Percentiles rank a stretch among this genome's conserved stretches.
Evolutionary conservation across 2,888 invertebrate genomes (phyloP).

Genomic region (Vesta saturnalis): DNA sequence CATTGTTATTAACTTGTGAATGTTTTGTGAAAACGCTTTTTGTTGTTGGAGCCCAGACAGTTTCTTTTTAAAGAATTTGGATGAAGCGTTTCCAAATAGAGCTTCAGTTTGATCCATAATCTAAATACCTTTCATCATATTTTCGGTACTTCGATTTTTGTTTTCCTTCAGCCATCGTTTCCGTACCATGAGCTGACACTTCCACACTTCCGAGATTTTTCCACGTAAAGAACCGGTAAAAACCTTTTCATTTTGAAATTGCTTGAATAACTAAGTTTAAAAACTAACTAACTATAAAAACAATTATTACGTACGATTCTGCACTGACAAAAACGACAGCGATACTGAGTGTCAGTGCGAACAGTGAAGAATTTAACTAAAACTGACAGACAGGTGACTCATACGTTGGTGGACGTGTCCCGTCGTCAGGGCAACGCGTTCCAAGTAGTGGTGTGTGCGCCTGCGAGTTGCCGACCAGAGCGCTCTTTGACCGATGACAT

Average conservation of each 20-base stretch:
- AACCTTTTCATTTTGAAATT: too few relatives aligned
- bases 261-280: too few relatives aligned
- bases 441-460: too few relatives aligned
- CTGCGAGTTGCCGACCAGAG: background rate
- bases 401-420: background rate
- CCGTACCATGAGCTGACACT: too few relatives aligned
- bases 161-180: too few relatives aligned
- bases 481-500: background rate
- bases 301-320: too few relatives aligned
- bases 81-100: constrained; percentile 21
- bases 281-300: too few relatives aligned
- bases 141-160: too few relatives aligned
- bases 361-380: background rate
- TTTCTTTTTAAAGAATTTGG: constrained; percentile 16
- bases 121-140: too few relatives aligned
- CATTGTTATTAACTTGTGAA: constrained; percentile 16
- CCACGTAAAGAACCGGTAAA: too few relatives aligned
- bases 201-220: too few relatives aligned
- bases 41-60: constrained; percentile 15
- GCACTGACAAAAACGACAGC: too few relatives aligned
- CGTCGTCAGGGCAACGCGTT: background rate
- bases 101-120: constrained; percentile 27
- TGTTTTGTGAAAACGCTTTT: background rate
- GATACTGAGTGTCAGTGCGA: background rate
- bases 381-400: background rate